A percentile compares a stretch with the other conserved stretches of the same genome.
phyloP scores from a whole-genome alignment of 2,797 vertebrate species.

The Pygocentrus nattereri region DNA sequence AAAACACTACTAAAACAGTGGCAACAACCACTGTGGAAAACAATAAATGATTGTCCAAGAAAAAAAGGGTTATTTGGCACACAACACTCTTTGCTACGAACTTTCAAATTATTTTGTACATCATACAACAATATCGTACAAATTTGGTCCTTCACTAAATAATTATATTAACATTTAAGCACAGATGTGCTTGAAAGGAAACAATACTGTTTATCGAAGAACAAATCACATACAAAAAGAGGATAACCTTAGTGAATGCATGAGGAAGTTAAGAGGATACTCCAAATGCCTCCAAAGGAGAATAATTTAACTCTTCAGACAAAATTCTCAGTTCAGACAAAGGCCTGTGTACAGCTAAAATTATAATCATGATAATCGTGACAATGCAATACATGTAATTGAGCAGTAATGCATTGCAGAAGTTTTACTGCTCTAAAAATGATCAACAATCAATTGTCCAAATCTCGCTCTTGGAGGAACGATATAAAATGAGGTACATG shows the following conservation, averaged over 20 bases:
- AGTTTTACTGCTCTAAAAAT: conserved; percentile 31
- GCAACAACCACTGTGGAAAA: conserved; percentile 73
- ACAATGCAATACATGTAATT: neutral
- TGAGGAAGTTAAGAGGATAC: conserved; percentile 64
- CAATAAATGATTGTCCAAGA: conserved; percentile 89
- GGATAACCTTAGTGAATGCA: conserved; percentile 86
- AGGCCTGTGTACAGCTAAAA: conserved; percentile 46
- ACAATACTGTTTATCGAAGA: conserved; percentile 93
- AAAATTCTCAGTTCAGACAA: conserved; percentile 32
- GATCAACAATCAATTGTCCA: conserved; percentile 20
- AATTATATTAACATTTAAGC: conserved; percentile 95
- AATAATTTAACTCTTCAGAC: conserved; percentile 75
- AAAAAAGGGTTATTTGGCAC: conserved; percentile 90
- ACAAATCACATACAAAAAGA: conserved; percentile 82
- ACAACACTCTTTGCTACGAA: conserved; percentile 80
- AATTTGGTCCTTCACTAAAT: conserved; percentile 96
- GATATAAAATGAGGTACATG: conserved; percentile 10
- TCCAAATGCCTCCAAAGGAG: conserved; percentile 70
- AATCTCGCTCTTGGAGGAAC: conserved; percentile 15
- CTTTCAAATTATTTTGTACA: conserved; percentile 85
- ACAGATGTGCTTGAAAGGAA: conserved; percentile 84
- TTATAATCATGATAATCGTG: conserved; percentile 25
- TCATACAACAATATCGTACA: conserved; percentile 84
- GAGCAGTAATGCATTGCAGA: conserved; percentile 22
- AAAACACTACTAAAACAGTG: conserved; percentile 70